Base-by-base conservation (phyloP, 2,888 invertebrate species). In the Copidosoma aretas region DNA sequence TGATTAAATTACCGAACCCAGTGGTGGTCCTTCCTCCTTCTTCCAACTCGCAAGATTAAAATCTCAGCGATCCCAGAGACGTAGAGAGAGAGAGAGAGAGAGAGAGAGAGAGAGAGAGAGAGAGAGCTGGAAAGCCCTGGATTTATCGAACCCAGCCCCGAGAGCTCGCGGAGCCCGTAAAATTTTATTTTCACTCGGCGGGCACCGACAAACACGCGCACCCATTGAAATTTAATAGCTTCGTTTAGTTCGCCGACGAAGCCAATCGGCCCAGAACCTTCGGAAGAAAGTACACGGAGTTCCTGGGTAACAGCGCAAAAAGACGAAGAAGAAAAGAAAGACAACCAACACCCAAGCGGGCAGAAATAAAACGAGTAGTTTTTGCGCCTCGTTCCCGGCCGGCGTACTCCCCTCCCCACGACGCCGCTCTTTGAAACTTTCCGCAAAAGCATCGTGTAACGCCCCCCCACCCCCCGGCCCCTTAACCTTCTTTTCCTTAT, bases 171-270 rank as follows among this genome's bases (percentile, higher is more conserved):
- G 60, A 60, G 17, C 57, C 43, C 59, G 41, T 59, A 59, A 67
- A 67, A 67, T 67, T 67, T 62, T 67, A 67, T 67, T 67, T 62
- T 67, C 62, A 41, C 61, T 56, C 54, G 56, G 15, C n/a, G n/a
- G 51, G 46, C 59, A 12, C 22, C 49, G 21, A 64, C 17, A 19
- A 32, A 52, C 24, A 65, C 32, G 52, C 41, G 41, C 22, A 46
- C 12, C 54, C 57, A 59, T 67, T 58, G 62, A 58, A 63, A 62
- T 67, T 62, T 67, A 67, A 59, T 63, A 67, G 62, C 59, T 53
- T 67, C 62, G 62, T 62, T 67, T 61, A 67, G 57, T 58, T 61
- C 46, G 21, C 15, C 66, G 39, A 57, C 51, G 56, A 66, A 62
- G 58, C 58, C 63, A 67, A 62, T 67, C 63, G 66, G 1, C 52